phyloP scores from a whole-genome alignment of 2,888 invertebrate species.

The Eumerus sabulonum region DNA sequence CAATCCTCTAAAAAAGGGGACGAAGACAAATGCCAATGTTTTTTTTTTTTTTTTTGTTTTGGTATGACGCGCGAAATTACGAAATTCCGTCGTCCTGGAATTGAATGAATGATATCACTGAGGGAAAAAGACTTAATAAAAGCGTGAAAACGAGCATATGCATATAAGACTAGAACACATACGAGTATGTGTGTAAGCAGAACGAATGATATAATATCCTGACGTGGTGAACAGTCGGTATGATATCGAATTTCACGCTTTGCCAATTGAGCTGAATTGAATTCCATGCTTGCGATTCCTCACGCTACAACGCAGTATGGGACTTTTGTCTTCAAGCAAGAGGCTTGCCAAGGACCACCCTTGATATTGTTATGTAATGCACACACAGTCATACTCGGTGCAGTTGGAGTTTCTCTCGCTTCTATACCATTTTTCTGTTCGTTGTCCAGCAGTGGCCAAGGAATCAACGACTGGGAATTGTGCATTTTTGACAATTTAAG shows the following conservation, averaged over 20 bases:
- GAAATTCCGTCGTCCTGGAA: conserved; percentile 58
- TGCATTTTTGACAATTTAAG: conserved; percentile 45
- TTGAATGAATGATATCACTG: conserved; percentile 56
- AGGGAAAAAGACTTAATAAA: conserved; percentile 12
- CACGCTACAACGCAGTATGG: conserved; percentile 12
- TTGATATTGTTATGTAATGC: conserved; percentile 44
- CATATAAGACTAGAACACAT: neutral
- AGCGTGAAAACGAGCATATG: neutral
- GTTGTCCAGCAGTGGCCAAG: conserved; percentile 15
- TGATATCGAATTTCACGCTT: conserved; percentile 63
- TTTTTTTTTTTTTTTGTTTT: too few species aligned
- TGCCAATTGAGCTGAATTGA: conserved; percentile 60
- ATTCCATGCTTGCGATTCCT: conserved; percentile 53
- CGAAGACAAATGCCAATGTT: too few species aligned
- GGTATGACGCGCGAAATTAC: conserved; percentile 48
- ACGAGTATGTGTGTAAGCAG: conserved; percentile 1
- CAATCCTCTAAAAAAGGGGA: neutral
- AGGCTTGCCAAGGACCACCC: conserved; percentile 14
- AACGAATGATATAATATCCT: conserved; percentile 51
- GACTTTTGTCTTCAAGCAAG: conserved; percentile 48
- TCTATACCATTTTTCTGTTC: conserved; percentile 27
- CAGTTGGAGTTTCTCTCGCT: conserved; percentile 29
- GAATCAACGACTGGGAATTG: conserved; percentile 15
- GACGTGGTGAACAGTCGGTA: conserved; percentile 44
- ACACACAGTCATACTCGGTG: conserved; percentile 26